phyloP scores from a whole-genome alignment of 2,113 vertebrate species.

The Pteruthius melanotis region DNA sequence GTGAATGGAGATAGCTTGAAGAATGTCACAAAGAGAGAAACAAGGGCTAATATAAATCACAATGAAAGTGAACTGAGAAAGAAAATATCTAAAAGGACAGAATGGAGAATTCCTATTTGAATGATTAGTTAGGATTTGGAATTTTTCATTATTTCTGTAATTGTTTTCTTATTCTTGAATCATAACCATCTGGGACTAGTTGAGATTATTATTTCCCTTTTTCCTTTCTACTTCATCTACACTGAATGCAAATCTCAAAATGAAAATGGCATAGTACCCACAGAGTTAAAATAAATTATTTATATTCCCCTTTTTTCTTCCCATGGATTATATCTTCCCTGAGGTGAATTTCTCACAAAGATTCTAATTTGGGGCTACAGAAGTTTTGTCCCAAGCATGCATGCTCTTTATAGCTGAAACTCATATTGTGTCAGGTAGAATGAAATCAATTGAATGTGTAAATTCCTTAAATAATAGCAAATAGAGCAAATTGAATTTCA shows the following conservation, averaged over 20 bases:
- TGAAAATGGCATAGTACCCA: background rate
- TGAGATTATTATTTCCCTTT: background rate
- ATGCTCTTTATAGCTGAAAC: constrained; percentile 43
- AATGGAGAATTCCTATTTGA: background rate
- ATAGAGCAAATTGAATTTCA: constrained; percentile 80
- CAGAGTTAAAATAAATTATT: constrained; percentile 2
- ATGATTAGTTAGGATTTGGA: background rate
- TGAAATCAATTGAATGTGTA: constrained; percentile 74
- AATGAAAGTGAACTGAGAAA: background rate
- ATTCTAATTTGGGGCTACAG: constrained; percentile 6
- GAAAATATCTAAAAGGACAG: background rate
- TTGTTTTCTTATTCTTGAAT: background rate
- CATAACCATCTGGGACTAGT: background rate
- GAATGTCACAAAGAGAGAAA: background rate
- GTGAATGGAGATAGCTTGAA: background rate
- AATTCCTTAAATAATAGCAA: constrained; percentile 80
- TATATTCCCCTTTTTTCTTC: background rate
- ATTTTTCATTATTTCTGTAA: background rate
- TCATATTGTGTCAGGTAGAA: constrained; percentile 50
- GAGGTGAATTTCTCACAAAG: constrained; percentile 7
- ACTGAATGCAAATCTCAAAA: background rate
- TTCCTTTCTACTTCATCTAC: background rate
- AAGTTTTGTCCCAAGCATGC: constrained; percentile 30
- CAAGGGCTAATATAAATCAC: background rate
- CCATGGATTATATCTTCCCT: background rate